Base-by-base conservation (phyloP, 2,888 invertebrate genomes). In the Pterobdella sp. region DNA sequence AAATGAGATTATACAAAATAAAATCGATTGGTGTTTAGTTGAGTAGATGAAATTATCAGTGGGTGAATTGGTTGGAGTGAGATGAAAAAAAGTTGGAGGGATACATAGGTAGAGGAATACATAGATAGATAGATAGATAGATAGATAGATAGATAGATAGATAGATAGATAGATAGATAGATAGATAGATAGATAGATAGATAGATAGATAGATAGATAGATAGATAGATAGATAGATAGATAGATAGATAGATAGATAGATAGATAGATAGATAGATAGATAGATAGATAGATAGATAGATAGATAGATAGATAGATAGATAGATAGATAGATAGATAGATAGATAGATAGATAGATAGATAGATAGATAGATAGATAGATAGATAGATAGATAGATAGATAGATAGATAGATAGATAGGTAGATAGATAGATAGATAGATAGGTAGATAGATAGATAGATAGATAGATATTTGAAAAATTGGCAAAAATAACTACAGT, bases 361-460 rank as follows among this genome's bases (percentile, higher is more conserved):
- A 65, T 65, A 65, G 1, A 65, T 65, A 65, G 31, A 65, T 65
- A 65, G 31, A 29, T 65, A 65, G 31, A 65, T 29, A 65, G 31
- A 65, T 14, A 65, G 31, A 65, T 65, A 29, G 31, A 26, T 65
- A 65, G 18, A 14, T 65, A 65, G 31, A 65, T 65, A 65, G 31
- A 65, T 65, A 65, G 31, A 65, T 65, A 65, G 31, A 65, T 65
- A 65, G 31, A 65, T 65, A 65, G 31, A 65, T 65, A 65, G 31
- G 29, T 65, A 65, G 31, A 65, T 65, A 65, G 31, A 65, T 65
- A 65, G 31, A 65, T 65, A 65, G 31, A 65, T 65, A 65, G 31
- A 65, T 65, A 65, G 31, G 29, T 65, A 65, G 4, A 65, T 65
- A 65, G 31, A 65, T 14, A 65, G 31, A 65, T 65, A 65, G 31